Percentiles rank a stretch among this genome's conserved stretches.
These are phyloP conservation scores for Xenotilapia flavipinnis DNA, from an alignment of 2,113 vertebrate genomes.

Conservation along the genomic window DNA sequence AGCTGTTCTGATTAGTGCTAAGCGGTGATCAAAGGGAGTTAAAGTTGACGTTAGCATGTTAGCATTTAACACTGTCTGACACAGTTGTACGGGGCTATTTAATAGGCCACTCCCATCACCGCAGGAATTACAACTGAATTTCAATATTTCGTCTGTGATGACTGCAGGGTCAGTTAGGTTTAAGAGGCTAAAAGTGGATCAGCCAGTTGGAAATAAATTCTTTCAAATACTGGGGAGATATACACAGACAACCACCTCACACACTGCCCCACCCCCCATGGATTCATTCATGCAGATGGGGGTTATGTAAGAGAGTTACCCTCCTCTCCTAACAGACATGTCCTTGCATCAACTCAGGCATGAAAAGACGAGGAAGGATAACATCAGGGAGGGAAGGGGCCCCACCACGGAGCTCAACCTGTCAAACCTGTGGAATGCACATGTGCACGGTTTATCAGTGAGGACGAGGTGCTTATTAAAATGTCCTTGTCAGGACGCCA, in stretches of 20 bases:
- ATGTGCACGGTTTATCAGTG: not conserved
- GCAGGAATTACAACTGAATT: not conserved
- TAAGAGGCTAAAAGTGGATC: not conserved
- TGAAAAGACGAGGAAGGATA: not conserved
- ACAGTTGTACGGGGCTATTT: not conserved
- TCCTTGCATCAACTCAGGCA: slow-evolving; percentile 29
- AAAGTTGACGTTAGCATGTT: not conserved
- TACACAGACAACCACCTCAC: not conserved
- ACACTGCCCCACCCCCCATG: not conserved
- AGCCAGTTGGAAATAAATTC: not conserved
- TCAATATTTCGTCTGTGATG: not conserved
- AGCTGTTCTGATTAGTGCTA: not conserved
- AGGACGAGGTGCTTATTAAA: not conserved
- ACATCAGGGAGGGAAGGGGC: not conserved
- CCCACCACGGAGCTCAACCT: not conserved
- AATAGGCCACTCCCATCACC: not conserved
- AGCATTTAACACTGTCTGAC: not conserved
- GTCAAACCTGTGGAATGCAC: not conserved
- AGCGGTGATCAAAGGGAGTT: not conserved
- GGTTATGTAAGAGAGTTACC: slow-evolving; percentile 48
- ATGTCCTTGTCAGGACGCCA: not conserved
- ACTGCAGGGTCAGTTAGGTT: not conserved
- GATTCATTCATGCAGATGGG: slow-evolving; percentile 39
- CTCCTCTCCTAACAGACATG: slow-evolving; percentile 13
- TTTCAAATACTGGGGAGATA: not conserved